Evolutionary conservation across 2,888 invertebrate genomes (phyloP).

Genomic region (Galeruca laticollis): DNA sequence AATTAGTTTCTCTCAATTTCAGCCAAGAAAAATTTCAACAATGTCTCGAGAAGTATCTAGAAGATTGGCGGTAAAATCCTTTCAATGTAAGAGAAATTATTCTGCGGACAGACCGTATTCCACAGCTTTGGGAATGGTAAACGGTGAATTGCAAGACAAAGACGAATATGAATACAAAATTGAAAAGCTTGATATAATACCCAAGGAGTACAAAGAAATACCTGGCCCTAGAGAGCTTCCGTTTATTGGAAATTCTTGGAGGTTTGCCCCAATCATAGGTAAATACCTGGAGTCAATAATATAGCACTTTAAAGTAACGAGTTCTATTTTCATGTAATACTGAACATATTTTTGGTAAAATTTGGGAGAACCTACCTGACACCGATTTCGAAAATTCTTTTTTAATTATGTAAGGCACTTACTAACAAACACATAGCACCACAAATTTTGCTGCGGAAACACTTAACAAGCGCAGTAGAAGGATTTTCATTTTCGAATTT

Average conservation of each 20-base stretch:
- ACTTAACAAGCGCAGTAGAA: too few relatives aligned
- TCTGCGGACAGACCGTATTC: constrained; percentile 58
- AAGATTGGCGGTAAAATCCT: constrained; percentile 27
- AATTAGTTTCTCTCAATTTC: constrained; percentile 16
- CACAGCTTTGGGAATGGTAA: constrained; percentile 56
- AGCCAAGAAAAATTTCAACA: constrained; percentile 20
- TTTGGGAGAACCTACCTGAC: too few relatives aligned
- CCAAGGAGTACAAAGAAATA: constrained; percentile 73
- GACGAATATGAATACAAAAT: constrained; percentile 41
- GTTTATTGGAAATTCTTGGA: constrained; percentile 83
- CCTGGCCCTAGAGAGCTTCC: constrained; percentile 83
- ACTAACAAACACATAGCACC: too few relatives aligned
- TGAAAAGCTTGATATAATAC: constrained; percentile 45
- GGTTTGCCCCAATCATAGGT: constrained; percentile 80
- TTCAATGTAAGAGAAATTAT: constrained; percentile 38
- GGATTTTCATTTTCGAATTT: too few relatives aligned
- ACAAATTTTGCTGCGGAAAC: too few relatives aligned
- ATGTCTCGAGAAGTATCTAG: constrained; percentile 42
- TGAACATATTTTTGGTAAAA: too few relatives aligned
- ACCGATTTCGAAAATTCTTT: too few relatives aligned
- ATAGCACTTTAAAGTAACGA: too few relatives aligned
- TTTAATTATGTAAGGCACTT: too few relatives aligned
- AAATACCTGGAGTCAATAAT: too few relatives aligned
- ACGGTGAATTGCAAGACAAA: constrained; percentile 49
- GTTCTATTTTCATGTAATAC: too few relatives aligned